phyloP scores from a whole-genome alignment of 1,140 invertebrate genomes.

The Brachionus koreanus region DNA sequence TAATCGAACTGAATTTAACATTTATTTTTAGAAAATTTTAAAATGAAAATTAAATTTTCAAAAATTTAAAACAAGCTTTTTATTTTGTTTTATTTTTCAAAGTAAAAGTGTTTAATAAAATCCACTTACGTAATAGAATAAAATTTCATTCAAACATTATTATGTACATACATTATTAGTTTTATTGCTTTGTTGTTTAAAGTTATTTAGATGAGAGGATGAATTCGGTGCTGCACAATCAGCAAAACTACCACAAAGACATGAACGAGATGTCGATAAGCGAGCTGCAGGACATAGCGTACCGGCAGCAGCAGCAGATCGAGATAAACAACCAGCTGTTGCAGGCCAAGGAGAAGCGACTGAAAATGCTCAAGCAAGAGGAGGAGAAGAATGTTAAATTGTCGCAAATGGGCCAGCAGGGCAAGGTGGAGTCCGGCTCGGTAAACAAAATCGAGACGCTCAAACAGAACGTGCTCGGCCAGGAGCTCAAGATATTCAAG shows the following conservation, averaged over 20 bases:
- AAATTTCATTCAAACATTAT: neutral
- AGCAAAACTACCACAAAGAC: neutral
- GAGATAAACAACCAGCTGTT: constrained; percentile 83
- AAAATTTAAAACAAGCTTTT: neutral
- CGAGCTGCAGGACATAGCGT: constrained; percentile 90
- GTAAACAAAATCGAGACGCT: constrained; percentile 11
- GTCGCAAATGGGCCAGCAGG: neutral
- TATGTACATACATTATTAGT: neutral
- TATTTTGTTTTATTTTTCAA: neutral
- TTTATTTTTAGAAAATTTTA: neutral
- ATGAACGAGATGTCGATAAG: constrained; percentile 48
- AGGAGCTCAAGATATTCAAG: constrained; percentile 35
- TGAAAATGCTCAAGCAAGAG: constrained; percentile 62
- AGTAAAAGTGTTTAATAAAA: neutral
- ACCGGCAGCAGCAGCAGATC: constrained; percentile 89
- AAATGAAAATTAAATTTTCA: neutral
- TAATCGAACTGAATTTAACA: neutral
- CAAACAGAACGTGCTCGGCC: constrained; percentile 38
- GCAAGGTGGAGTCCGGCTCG: neutral
- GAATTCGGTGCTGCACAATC: constrained; percentile 9
- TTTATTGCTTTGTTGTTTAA: neutral
- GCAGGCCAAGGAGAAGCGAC: constrained; percentile 82
- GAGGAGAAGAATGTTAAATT: neutral
- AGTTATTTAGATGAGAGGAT: neutral
- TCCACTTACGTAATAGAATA: neutral